Evolutionary conservation across 2,113 vertebrate genomes (phyloP).

Genomic region (Astur gentilis): DNA sequence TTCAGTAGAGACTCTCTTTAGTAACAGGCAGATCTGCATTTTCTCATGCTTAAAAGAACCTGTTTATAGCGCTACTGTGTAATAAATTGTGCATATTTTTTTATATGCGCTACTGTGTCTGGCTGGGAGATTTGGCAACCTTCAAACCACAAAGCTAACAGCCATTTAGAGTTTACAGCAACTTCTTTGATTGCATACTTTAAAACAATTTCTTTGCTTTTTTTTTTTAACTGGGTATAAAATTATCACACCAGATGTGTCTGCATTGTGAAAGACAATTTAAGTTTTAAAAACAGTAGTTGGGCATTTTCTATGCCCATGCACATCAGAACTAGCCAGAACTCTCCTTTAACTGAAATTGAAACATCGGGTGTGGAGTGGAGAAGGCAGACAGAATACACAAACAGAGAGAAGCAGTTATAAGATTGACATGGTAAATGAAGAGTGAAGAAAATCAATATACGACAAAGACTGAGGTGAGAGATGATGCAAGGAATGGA

Average conservation of each 20-base stretch:
- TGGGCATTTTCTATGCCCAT: background rate
- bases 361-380: background rate
- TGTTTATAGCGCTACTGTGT: background rate
- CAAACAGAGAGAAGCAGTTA: background rate
- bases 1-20: background rate
- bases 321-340: background rate
- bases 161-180: background rate
- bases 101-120: background rate
- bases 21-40: background rate
- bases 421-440: background rate
- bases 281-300: background rate
- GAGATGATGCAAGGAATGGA: background rate
- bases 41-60: background rate
- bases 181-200: background rate
- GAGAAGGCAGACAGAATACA: background rate
- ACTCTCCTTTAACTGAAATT: background rate
- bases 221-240: accelerated
- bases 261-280: background rate
- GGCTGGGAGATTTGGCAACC: background rate
- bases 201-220: background rate
- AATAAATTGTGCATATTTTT: background rate
- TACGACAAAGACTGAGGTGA: background rate
- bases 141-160: background rate
- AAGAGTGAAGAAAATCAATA: background rate
- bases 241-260: background rate